Conservation (phyloP, 2,888 invertebrate species). For the Trachelus stipa region DNA sequence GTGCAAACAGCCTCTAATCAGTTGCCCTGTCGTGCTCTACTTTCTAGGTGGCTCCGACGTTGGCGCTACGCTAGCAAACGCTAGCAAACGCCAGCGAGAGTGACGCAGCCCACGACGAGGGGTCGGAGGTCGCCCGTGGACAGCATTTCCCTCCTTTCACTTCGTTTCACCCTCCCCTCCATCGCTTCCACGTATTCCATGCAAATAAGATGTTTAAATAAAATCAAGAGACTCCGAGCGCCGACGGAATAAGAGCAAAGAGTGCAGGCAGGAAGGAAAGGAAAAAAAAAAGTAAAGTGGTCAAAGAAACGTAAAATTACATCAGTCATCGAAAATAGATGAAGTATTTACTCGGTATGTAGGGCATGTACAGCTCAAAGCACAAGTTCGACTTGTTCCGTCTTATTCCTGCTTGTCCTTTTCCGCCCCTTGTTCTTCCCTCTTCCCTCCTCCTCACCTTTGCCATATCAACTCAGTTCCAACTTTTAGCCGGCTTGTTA, state of each 20-base stretch:
- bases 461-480: neutral
- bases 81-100: neutral
- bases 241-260: neutral
- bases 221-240: constrained; percentile 29
- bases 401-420: neutral
- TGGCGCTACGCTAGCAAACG: neutral
- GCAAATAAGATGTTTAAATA: constrained; percentile 42
- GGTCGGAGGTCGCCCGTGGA: neutral
- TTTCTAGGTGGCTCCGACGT: constrained; percentile 24
- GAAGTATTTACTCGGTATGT: constrained; percentile 28
- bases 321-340: constrained; percentile 22
- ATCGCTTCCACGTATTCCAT: constrained; percentile 13
- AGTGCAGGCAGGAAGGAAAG: neutral
- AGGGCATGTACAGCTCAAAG: constrained; percentile 19
- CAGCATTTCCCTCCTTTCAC: neutral
- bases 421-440: neutral
- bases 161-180: neutral
- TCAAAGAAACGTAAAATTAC: constrained; percentile 17
- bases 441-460: neutral
- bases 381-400: constrained; percentile 1
- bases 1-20: constrained; percentile 52
- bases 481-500: neutral
- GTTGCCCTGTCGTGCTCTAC: constrained; percentile 38
- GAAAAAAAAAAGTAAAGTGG: neutral
- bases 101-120: neutral